These are phyloP conservation scores for Nymphalis urticae DNA, from an alignment of 2,888 invertebrate species.

Conservation along the genomic window DNA sequence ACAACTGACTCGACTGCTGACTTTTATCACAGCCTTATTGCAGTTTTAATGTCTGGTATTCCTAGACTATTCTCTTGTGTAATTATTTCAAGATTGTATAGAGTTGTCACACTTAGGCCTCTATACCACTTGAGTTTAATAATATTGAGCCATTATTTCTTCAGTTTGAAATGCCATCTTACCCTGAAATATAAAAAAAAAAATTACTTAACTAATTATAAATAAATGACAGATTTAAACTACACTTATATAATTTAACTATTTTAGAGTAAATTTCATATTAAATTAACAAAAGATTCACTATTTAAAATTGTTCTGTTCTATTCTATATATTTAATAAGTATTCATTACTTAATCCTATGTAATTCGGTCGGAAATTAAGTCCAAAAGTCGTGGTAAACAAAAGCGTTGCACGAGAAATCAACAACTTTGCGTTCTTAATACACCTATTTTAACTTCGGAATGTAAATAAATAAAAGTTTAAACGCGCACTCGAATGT, in stretches of 20 bases:
- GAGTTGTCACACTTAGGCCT: slow-evolving; percentile 43
- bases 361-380: slow-evolving; percentile 57
- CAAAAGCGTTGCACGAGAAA: slow-evolving; percentile 61
- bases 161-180: slow-evolving; percentile 53
- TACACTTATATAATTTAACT: not conserved
- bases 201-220: not conserved
- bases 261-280: not conserved
- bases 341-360: slow-evolving; percentile 39
- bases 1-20: slow-evolving; percentile 11
- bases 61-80: slow-evolving; percentile 6
- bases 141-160: slow-evolving; percentile 54
- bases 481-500: slow-evolving; percentile 34
- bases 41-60: slow-evolving; percentile 10
- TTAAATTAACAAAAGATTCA: not conserved
- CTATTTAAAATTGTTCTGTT: not conserved
- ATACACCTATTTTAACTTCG: slow-evolving; percentile 52
- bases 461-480: slow-evolving; percentile 36
- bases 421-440: slow-evolving; percentile 69
- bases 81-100: slow-evolving; percentile 22
- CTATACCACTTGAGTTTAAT: slow-evolving; percentile 43
- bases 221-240: not conserved
- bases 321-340: slow-evolving; percentile 10
- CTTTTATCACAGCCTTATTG: slow-evolving; percentile 18
- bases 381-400: slow-evolving; percentile 62
- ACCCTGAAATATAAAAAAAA: slow-evolving; percentile 57